A percentile compares a stretch with the other conserved stretches of the same genome.
phyloP scores from a whole-genome alignment of 2,113 vertebrate species.

The Anseranas semipalmata region DNA sequence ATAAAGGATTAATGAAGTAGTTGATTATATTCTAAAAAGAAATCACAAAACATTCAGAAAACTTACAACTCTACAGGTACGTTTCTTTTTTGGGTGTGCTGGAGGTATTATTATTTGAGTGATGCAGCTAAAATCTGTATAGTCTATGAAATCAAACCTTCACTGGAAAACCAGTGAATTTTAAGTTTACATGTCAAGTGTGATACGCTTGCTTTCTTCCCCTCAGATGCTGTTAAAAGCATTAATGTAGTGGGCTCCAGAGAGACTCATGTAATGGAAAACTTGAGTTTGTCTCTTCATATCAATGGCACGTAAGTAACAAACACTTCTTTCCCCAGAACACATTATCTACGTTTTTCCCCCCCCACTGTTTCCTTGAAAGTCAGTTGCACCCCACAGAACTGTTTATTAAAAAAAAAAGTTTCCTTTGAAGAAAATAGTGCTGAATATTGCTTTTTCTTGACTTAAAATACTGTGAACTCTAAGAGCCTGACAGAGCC shows the following conservation, averaged over 20 bases:
- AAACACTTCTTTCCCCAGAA: background rate
- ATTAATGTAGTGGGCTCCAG: slow-evolving; percentile 81
- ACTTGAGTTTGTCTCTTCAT: slow-evolving; percentile 77
- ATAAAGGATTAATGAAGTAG: background rate
- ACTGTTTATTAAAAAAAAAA: background rate
- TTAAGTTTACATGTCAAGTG: background rate
- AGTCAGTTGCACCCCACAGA: background rate
- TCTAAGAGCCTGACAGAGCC: background rate
- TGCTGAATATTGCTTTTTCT: background rate
- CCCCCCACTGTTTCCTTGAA: background rate
- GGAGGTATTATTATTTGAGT: background rate
- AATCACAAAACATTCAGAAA: background rate
- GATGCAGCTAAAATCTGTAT: background rate
- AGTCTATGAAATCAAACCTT: background rate
- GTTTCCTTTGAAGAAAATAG: background rate
- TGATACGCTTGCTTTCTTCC: background rate
- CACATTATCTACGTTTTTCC: background rate
- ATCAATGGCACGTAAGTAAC: slow-evolving; percentile 88
- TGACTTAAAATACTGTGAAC: background rate
- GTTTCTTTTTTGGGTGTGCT: background rate
- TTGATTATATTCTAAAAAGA: background rate
- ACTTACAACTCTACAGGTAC: rapidly evolving
- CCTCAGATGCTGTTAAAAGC: slow-evolving; percentile 83
- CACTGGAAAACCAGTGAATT: background rate
- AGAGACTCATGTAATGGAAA: slow-evolving; percentile 79